Conservation (phyloP, 2,888 invertebrate genomes). For the Sarcophaga caerulescens region DNA sequence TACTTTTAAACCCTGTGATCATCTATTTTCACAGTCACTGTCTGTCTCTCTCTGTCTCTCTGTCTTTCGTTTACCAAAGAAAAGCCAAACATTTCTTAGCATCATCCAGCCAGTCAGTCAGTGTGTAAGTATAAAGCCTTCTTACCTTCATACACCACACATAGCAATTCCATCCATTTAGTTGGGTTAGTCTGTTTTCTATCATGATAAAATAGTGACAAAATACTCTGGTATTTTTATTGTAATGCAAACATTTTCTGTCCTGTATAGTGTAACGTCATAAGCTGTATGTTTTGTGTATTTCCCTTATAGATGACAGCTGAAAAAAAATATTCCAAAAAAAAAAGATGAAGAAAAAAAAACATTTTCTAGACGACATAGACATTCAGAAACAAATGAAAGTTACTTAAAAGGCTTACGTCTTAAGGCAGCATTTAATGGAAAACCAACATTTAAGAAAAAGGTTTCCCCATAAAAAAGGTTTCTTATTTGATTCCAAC, state of each 20-base stretch:
- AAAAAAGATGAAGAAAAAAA: neutral
- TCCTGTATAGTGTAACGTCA: conserved; percentile 1
- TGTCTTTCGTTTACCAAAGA: neutral
- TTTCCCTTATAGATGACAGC: neutral
- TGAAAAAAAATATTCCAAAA: neutral
- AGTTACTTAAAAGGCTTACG: neutral
- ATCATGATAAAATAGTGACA: conserved; percentile 44
- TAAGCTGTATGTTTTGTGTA: conserved; percentile 1
- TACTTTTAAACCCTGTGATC: neutral
- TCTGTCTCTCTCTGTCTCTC: neutral
- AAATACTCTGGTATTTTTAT: conserved; percentile 27
- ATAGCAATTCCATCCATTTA: too few species aligned
- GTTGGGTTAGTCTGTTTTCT: conserved; percentile 6
- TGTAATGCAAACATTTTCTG: neutral
- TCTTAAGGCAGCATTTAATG: neutral
- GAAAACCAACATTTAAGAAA: too few species aligned
- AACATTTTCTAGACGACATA: neutral
- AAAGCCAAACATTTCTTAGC: too few species aligned
- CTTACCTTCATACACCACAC: too few species aligned
- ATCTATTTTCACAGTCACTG: neutral
- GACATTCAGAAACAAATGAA: neutral
- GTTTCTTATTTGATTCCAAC: too few species aligned
- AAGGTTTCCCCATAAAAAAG: too few species aligned
- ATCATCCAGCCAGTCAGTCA: too few species aligned
- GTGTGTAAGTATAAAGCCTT: too few species aligned